Base-by-base conservation (phyloP, 2,113 vertebrate species). In the Eupsittula cactorum region DNA sequence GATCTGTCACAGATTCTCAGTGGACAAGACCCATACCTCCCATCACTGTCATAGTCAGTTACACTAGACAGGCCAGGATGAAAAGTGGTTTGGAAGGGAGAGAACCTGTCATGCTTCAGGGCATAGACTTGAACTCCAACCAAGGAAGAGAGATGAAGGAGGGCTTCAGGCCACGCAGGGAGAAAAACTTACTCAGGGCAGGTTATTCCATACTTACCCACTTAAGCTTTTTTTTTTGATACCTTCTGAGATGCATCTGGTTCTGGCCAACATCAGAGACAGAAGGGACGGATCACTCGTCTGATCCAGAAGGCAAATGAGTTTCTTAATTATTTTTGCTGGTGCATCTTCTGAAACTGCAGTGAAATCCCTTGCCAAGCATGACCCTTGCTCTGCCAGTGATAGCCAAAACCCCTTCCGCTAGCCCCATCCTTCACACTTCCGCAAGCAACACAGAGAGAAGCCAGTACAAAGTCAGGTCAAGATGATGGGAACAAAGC, bases 401-500 rank as follows among this genome's bases (percentile, higher is more conserved):
- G 92, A 89, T 95, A 93, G 95, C 96, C 95, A 96, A 96, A 95
- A 92, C 86, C 78, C 95, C 87, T 97, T 95, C 88, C 52, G 89
- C 71, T 81, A 86, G 82, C 92, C 94, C 67, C 9, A 63, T 96
- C 92, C 96, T 97, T 95, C 93, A 93, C 92, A 96, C 82, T 97
- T 97, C 75, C 87, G 92, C 88, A 93, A 63, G 89, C 79, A 92
- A 93, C 47, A 94, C 62, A 95, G 92, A 93, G 73, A 88, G 81
- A 83, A 96, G 70, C 80, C 31, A 11, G 85, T 91, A 96, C 92
- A 97, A 94, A 97, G 95, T 88, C 94, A 92, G 94, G 96, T 97
- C 96, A 96, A 95, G 94, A 96, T 97, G 93, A 96, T 92, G 95
- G 92, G 93, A 97, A 96, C 89, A 97, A 97, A 97, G 93, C 92